Percentiles rank a stretch among this genome's conserved stretches.
phyloP scores from a whole-genome alignment of 1,140 invertebrate species.

The Dreissena polymorpha region DNA sequence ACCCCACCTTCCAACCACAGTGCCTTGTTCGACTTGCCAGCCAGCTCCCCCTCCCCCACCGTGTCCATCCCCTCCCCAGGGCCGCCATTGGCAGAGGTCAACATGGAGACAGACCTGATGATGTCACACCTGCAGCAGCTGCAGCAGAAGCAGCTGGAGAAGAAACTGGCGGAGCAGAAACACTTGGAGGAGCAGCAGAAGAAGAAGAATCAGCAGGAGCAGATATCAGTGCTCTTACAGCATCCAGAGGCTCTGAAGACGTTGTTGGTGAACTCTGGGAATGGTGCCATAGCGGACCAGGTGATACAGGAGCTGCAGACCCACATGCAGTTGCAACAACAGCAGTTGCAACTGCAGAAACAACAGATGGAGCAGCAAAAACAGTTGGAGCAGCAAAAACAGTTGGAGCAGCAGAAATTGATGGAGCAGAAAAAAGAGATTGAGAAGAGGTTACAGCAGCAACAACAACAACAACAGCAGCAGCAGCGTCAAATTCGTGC shows the following conservation, averaged over 20 bases:
- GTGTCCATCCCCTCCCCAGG: conserved; percentile 10
- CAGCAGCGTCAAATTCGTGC: conserved; percentile 18
- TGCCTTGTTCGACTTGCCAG: background rate
- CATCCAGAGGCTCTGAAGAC: conserved; percentile 16
- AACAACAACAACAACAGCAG: conserved; percentile 13
- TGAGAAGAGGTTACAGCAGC: conserved; percentile 17
- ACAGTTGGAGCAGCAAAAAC: conserved; percentile 32
- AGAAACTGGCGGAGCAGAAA: conserved; percentile 14
- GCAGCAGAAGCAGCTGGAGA: conserved; percentile 15
- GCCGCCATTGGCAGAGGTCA: background rate
- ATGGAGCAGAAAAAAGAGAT: conserved; percentile 39
- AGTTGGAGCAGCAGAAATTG: conserved; percentile 26
- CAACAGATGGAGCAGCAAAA: conserved; percentile 26
- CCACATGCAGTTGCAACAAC: conserved; percentile 48
- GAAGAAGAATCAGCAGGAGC: conserved; percentile 36
- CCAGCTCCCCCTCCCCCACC: background rate
- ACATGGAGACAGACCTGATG: conserved; percentile 40
- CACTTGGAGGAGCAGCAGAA: conserved; percentile 35
- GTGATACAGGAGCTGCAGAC: conserved; percentile 7
- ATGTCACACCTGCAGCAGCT: conserved; percentile 41
- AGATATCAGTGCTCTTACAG: conserved; percentile 28
- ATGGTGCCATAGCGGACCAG: background rate
- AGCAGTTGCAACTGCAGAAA: conserved; percentile 30
- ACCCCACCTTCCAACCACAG: conserved; percentile 1
- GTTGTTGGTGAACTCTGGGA: conserved; percentile 6